These are phyloP conservation scores for Luscinia luscinia DNA, from an alignment of 2,797 vertebrate genomes.

Conservation along the genomic window DNA sequence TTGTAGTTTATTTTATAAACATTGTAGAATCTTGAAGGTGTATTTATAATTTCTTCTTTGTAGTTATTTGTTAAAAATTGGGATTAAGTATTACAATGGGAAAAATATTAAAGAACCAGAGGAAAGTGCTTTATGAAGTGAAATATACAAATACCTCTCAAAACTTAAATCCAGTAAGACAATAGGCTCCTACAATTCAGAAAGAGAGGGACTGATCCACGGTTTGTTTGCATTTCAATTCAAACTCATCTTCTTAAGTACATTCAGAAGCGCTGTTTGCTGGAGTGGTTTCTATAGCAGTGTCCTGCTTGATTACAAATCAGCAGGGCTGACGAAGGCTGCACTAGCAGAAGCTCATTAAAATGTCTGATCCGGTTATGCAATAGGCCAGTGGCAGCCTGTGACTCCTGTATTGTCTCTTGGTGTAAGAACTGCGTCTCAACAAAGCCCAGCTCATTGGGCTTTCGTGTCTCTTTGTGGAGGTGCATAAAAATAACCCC, in stretches of 20 bases:
- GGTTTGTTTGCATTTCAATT: slow-evolving; percentile 61
- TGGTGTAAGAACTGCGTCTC: neutral
- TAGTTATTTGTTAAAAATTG: neutral
- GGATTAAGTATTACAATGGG: neutral
- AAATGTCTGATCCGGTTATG: slow-evolving; percentile 61
- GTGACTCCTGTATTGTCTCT: slow-evolving; percentile 43
- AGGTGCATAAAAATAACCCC: slow-evolving; percentile 47
- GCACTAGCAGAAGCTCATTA: slow-evolving; percentile 64
- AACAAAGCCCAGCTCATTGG: slow-evolving; percentile 25
- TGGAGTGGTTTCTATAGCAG: slow-evolving; percentile 56
- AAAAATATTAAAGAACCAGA: neutral
- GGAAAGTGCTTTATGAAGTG: neutral
- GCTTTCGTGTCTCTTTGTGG: slow-evolving; percentile 27
- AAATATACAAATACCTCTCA: neutral
- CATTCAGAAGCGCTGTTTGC: slow-evolving; percentile 7
- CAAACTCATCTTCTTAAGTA: slow-evolving; percentile 47
- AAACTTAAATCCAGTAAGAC: neutral
- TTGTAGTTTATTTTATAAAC: neutral
- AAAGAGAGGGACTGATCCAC: neutral
- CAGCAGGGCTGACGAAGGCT: slow-evolving; percentile 16
- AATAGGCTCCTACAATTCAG: neutral
- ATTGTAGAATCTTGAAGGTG: neutral
- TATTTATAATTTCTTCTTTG: neutral
- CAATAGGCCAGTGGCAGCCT: slow-evolving; percentile 35
- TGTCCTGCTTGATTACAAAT: slow-evolving; percentile 60